These are phyloP conservation scores for Bradynema listronoti DNA, from an alignment of 1,140 invertebrate species.

Conservation along the genomic window DNA sequence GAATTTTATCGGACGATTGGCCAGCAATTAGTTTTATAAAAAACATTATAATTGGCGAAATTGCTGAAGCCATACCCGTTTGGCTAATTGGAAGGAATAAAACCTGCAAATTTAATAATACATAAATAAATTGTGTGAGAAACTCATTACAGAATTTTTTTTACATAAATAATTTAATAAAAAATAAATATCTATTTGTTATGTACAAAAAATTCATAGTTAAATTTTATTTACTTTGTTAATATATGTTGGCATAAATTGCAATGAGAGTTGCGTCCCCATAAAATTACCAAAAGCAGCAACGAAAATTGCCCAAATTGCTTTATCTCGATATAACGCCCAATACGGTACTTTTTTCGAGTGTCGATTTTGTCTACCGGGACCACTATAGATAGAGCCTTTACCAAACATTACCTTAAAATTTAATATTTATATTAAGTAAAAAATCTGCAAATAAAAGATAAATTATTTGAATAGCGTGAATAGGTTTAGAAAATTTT, in stretches of 20 bases:
- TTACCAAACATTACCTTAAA: conserved; percentile 37
- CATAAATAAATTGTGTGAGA: too few species aligned
- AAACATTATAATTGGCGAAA: conserved; percentile 52
- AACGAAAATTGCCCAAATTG: conserved; percentile 44
- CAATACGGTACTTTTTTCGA: conserved; percentile 37
- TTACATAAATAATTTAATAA: conserved; percentile 4
- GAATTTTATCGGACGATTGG: conserved; percentile 37
- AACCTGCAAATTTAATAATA: conserved; percentile 35
- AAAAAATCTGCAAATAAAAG: too few species aligned
- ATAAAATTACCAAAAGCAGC: conserved; percentile 45
- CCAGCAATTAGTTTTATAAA: conserved; percentile 49
- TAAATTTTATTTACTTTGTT: conserved; percentile 31
- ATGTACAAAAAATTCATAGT: conserved; percentile 2
- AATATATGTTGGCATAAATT: conserved; percentile 43
- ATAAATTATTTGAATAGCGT: too few species aligned
- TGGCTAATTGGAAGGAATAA: conserved; percentile 46
- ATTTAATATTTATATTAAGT: too few species aligned
- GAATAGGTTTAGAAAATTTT: too few species aligned
- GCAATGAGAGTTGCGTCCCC: conserved; percentile 41
- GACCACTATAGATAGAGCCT: conserved; percentile 43
- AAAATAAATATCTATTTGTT: background rate
- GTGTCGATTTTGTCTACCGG: conserved; percentile 38
- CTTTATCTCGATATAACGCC: conserved; percentile 33
- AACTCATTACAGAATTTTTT: background rate
- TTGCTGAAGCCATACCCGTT: conserved; percentile 46